Evolutionary conservation across 1,140 invertebrate genomes (phyloP).

Genomic region (Saccostrea echinata): DNA sequence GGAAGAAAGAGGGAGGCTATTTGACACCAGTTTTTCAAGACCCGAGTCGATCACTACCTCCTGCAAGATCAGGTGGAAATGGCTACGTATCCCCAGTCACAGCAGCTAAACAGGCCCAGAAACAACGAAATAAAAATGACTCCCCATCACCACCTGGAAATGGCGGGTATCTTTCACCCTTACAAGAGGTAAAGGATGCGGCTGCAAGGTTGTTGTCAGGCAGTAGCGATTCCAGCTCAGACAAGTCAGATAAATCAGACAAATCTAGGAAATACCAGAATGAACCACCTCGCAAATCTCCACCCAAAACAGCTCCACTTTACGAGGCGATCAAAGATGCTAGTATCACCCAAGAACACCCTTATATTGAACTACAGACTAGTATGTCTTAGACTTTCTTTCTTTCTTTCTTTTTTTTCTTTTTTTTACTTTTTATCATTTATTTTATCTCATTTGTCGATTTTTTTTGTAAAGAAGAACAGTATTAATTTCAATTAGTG

Average conservation of each 20-base stretch:
- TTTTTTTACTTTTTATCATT: too few relatives aligned
- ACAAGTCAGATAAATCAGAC: slow-evolving; percentile 11
- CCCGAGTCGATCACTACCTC: not conserved
- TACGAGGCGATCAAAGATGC: slow-evolving; percentile 23
- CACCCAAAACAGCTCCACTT: not conserved
- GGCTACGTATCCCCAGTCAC: not conserved
- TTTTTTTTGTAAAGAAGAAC: too few relatives aligned
- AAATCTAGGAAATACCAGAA: slow-evolving; percentile 27
- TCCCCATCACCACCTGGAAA: slow-evolving; percentile 12
- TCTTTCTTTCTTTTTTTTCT: too few relatives aligned
- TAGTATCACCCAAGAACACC: not conserved
- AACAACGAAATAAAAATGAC: not conserved
- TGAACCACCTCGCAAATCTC: not conserved
- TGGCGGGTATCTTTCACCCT: not conserved
- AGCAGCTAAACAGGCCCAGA: not conserved
- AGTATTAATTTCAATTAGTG: too few relatives aligned
- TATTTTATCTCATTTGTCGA: too few relatives aligned
- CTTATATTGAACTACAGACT: not conserved
- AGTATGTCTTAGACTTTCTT: not conserved
- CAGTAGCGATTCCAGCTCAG: slow-evolving; percentile 1
- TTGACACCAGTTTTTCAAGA: not conserved
- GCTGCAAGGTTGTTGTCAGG: not conserved
- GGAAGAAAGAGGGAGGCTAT: not conserved
- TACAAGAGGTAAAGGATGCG: not conserved
- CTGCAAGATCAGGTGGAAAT: not conserved